Evolutionary conservation across 2,113 vertebrate species (phyloP).

Genomic region (Nanorana parkeri): DNA sequence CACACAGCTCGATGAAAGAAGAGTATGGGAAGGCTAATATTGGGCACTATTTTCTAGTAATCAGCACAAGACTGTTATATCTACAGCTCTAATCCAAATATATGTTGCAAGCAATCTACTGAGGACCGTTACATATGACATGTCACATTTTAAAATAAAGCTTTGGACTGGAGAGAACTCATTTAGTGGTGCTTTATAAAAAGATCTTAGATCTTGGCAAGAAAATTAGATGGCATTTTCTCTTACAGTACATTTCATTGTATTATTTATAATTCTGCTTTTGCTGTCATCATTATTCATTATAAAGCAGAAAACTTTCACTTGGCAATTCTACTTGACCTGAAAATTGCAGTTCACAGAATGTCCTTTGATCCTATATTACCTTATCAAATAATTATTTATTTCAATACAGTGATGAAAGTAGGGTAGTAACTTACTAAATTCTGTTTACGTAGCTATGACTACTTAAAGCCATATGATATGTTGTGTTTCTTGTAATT

Average conservation of each 20-base stretch:
- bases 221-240: constrained; percentile 41
- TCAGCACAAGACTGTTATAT: too few relatives aligned
- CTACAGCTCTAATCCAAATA: too few relatives aligned
- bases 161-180: constrained; percentile 8
- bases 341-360: background rate
- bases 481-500: background rate
- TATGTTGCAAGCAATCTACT: background rate
- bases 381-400: background rate
- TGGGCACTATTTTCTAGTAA: too few relatives aligned
- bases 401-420: background rate
- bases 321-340: constrained; percentile 27
- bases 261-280: constrained; percentile 35
- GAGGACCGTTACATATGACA: constrained; percentile 10
- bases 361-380: constrained; percentile 15
- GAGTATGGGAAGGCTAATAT: too few relatives aligned
- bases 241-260: constrained; percentile 26
- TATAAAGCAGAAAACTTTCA: constrained; percentile 26
- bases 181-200: constrained; percentile 14
- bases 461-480: background rate
- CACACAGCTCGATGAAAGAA: background rate
- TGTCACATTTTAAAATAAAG: constrained; percentile 10
- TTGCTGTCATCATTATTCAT: constrained; percentile 29
- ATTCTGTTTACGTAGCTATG: background rate
- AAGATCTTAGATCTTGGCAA: constrained; percentile 42
- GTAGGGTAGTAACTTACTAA: too few relatives aligned